phyloP scores from a whole-genome alignment of 2,888 invertebrate species.

The Nipponacmea schrenckii region DNA sequence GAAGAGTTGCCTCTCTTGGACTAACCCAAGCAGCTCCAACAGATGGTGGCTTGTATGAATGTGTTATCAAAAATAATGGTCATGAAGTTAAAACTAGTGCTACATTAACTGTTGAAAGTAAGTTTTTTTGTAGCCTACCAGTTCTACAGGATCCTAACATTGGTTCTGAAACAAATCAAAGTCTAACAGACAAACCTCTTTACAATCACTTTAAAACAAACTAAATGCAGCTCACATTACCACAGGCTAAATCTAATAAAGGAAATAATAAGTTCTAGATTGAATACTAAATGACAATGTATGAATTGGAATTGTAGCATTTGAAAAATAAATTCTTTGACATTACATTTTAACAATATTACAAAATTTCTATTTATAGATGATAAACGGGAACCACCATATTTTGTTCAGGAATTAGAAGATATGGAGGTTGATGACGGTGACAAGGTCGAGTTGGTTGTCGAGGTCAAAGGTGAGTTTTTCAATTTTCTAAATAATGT shows the following conservation, averaged over 20 bases:
- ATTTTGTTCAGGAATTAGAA: conserved; percentile 79
- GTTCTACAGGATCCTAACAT: no score
- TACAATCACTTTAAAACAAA: no score
- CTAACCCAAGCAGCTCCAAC: conserved; percentile 92
- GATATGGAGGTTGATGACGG: conserved; percentile 88
- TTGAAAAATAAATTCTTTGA: no score
- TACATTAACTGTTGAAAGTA: conserved; percentile 56
- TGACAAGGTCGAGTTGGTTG: conserved; percentile 81
- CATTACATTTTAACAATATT: no score
- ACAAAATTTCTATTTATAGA: conserved; percentile 14
- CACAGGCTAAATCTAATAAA: no score
- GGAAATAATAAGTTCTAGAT: no score
- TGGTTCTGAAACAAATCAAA: no score
- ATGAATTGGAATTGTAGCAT: no score
- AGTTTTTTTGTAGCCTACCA: conserved; percentile 18
- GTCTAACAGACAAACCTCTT: no score
- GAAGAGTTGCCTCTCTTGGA: conserved; percentile 82
- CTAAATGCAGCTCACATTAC: no score
- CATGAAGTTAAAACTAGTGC: conserved; percentile 77
- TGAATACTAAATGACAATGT: no score
- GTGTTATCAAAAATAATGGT: conserved; percentile 90
- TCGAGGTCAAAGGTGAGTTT: conserved; percentile 61
- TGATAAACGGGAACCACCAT: conserved; percentile 71
- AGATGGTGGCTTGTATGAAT: conserved; percentile 94
- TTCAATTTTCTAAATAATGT: not conserved